Evolutionary conservation across 53 echinoderm and acorn worm genomes (phyloP).

Genomic region (Hippasteria phrygiana): DNA sequence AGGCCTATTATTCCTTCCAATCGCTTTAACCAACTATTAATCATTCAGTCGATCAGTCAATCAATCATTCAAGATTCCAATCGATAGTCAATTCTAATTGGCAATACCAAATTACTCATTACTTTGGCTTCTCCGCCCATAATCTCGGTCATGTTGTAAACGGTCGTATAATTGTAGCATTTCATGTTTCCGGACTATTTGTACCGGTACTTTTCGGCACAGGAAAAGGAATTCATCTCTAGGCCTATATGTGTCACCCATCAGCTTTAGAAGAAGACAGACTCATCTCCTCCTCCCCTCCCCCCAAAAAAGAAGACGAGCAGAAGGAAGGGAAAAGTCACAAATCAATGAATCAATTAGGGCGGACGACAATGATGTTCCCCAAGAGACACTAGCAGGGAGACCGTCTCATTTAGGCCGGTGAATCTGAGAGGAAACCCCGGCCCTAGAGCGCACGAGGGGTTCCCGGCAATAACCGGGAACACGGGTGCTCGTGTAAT

Average conservation of each 20-base stretch:
- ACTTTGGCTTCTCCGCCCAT: background rate
- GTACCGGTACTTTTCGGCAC: background rate
- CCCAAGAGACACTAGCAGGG: background rate
- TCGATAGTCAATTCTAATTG: background rate
- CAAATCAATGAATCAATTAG: constrained; percentile 43
- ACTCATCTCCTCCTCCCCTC: background rate
- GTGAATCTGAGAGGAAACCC: constrained; percentile 2
- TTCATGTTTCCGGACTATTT: background rate
- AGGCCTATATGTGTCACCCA: background rate
- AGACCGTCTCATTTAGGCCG: constrained; percentile 14
- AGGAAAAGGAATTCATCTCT: background rate
- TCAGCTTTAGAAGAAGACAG: background rate
- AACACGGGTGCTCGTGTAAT: background rate
- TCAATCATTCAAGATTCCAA: constrained; percentile 5
- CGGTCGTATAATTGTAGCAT: background rate
- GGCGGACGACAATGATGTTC: background rate
- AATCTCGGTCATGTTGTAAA: background rate
- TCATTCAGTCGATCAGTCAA: constrained; percentile 1
- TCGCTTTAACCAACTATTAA: no score
- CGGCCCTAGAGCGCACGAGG: background rate
- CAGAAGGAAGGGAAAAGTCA: background rate
- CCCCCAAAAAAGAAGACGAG: background rate
- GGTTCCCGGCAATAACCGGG: background rate
- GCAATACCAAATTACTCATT: background rate
- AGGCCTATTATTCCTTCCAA: no score